These are phyloP conservation scores for Notiomystis cincta DNA, from an alignment of 2,113 vertebrate species.

Conservation along the genomic window DNA sequence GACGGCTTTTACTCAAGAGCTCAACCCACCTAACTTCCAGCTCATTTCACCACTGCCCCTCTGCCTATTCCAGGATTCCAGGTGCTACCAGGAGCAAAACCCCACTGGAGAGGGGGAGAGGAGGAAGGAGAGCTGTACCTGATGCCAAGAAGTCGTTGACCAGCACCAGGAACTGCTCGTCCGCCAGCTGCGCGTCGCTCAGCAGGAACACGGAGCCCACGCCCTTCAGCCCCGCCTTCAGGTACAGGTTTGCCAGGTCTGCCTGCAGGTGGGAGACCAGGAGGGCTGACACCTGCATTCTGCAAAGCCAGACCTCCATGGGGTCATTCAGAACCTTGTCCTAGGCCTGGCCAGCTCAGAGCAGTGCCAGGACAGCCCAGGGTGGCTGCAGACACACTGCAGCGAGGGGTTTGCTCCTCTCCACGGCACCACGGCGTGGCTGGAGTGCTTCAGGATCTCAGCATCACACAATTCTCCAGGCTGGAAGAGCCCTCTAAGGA, in stretches of 20 bases:
- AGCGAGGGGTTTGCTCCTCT: neutral
- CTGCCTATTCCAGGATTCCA: neutral
- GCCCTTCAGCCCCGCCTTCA: constrained; percentile 89
- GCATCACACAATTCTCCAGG: too few relatives aligned
- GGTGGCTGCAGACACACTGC: neutral
- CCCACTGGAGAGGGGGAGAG: neutral
- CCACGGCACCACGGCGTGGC: fast-evolving
- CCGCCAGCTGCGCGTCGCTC: constrained; percentile 87
- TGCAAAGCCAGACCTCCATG: neutral
- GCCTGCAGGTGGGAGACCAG: constrained; percentile 50
- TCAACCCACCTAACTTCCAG: fast-evolving
- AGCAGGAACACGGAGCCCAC: constrained; percentile 87
- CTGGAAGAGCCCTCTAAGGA: neutral
- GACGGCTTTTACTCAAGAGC: neutral
- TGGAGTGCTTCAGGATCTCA: neutral
- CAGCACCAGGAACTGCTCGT: constrained; percentile 92
- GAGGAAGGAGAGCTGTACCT: constrained; percentile 67
- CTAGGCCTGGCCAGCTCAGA: neutral
- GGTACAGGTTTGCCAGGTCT: constrained; percentile 84
- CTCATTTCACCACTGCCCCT: neutral
- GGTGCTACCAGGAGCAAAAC: neutral
- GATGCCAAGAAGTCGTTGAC: constrained; percentile 93
- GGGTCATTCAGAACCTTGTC: neutral
- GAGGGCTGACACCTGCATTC: neutral
- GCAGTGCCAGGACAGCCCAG: neutral